Evolutionary conservation across 2,888 invertebrate species (phyloP).

Genomic region (Idaea straminata): DNA sequence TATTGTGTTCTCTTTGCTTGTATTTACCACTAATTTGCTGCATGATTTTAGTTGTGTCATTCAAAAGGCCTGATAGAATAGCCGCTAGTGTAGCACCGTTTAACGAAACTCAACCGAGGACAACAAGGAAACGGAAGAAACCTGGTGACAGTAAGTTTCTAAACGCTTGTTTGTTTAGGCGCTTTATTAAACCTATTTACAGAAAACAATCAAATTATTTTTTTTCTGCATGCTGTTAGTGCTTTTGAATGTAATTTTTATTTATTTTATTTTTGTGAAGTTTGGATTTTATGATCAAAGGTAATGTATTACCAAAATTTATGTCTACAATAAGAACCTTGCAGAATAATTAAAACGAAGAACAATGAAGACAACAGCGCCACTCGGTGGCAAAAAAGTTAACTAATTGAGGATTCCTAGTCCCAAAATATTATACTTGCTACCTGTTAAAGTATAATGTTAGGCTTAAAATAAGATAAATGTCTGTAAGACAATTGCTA

Average conservation of each 20-base stretch:
- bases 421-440: too few relatives aligned
- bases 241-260: not conserved
- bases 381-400: too few relatives aligned
- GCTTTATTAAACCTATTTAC: too few relatives aligned
- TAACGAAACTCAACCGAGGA: conserved; percentile 47
- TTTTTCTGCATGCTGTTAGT: not conserved
- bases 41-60: conserved; percentile 86
- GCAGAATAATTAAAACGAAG: too few relatives aligned
- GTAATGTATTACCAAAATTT: not conserved
- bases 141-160: conserved; percentile 81
- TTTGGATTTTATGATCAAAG: not conserved
- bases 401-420: too few relatives aligned
- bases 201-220: not conserved
- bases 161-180: conserved; percentile 12
- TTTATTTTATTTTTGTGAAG: not conserved
- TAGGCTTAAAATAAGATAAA: too few relatives aligned
- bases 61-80: conserved; percentile 85
- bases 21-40: conserved; percentile 33
- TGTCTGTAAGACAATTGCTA: too few relatives aligned
- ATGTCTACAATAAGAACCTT: not conserved
- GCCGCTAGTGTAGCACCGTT: conserved; percentile 52
- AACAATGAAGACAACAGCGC: too few relatives aligned
- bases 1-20: conserved; percentile 33
- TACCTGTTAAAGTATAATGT: too few relatives aligned
- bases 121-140: conserved; percentile 87